Evolutionary conservation across 2,113 vertebrate species (phyloP).

Genomic region (Ranitomeya imitator): DNA sequence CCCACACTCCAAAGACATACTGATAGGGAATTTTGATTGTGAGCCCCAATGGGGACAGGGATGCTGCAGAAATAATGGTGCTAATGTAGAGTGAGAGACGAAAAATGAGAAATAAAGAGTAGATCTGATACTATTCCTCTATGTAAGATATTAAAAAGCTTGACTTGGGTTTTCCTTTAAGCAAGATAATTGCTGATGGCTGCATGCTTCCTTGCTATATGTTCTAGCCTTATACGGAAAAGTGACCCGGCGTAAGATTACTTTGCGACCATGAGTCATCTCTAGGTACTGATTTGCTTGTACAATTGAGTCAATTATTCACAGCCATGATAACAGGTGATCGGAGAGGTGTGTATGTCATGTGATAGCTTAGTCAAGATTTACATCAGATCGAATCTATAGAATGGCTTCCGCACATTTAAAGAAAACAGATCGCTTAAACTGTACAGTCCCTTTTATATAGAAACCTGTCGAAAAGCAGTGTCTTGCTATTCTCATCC

Average conservation of each 20-base stretch:
- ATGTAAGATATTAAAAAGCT: neutral
- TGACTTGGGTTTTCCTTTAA: neutral
- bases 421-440: too few relatives aligned
- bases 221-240: constrained; percentile 11
- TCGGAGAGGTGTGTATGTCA: neutral
- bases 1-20: too few relatives aligned
- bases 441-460: too few relatives aligned
- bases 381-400: neutral
- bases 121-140: neutral
- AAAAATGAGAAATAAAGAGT: neutral
- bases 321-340: neutral
- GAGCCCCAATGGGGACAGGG: too few relatives aligned
- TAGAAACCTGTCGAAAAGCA: too few relatives aligned
- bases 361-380: neutral
- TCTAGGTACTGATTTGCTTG: constrained; percentile 10
- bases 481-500: too few relatives aligned
- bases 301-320: constrained; percentile 14
- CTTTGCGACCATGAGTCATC: constrained; percentile 4
- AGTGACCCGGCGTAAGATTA: neutral
- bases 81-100: too few relatives aligned
- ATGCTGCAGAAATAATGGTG: too few relatives aligned
- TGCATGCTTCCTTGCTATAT: neutral
- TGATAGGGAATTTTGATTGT: too few relatives aligned
- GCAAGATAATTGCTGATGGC: neutral
- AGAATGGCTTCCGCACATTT: neutral